Evolutionary conservation across 64 coral and sea anemone species (phyloP), one percentile per base, ranked within the genome.

Genomic region (Anthopleura sola): DNA sequence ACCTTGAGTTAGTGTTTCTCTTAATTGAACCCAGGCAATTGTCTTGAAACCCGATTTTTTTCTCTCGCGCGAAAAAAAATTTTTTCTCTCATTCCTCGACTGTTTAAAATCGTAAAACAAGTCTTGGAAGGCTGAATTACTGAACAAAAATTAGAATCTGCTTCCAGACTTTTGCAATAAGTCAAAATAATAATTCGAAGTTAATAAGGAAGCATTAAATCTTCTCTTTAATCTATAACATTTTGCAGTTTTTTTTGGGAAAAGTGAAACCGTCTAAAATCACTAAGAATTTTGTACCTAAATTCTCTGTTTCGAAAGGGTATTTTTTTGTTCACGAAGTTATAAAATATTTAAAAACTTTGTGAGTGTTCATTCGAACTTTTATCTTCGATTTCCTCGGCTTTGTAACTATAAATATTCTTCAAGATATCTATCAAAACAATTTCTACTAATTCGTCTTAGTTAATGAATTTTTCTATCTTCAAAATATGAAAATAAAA

Each of bases 261-360:
- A 53, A 14, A 53, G 14, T 15, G 16, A 17, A 13, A 53, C 50
- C 50, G 50, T 53, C 12, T 53, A 53, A 13, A 15, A 0, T 17
- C 50, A 53, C 4, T 5, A 48, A 48, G 3, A 53, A n/a, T 26
- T 26, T 24, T 62, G 24, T n/a, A 62, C 58, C n/a, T 62, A n/a
- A n/a, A 26, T 10, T 62, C 7, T n/a, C n/a, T 26, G n/a, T 23
- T 58, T 62, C 6, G 55, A 56, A 17, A 20, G 5, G 15, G 17
- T 19, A 17, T 56, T 62, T 0, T 62, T 26, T 62, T 62, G 58
- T 62, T 23, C 8, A 0, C n/a, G 2, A 62, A 62, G 21, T 62
- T 23, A 62, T 62, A 26, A 62, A 62, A 62, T 62, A 62, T 62
- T 62, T n/a, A 62, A 62, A 62, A n/a, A 62, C 58, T 62, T 62